These are phyloP conservation scores for Syngnathus typhle DNA, from an alignment of 2,113 vertebrate genomes.

Conservation along the genomic window DNA sequence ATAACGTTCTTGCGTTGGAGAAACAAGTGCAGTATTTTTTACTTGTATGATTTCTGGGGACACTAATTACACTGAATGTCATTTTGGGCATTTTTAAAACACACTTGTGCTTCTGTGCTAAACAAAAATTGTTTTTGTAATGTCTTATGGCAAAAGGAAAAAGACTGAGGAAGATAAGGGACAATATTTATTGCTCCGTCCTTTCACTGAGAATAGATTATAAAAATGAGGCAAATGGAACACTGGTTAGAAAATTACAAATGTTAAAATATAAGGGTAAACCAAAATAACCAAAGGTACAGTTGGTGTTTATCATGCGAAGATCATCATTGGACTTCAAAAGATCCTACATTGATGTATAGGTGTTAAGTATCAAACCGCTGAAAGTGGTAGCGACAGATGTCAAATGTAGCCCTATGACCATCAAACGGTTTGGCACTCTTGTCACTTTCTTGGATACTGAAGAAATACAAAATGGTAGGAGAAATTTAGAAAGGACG, in stretches of 20 bases:
- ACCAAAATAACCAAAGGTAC: background rate
- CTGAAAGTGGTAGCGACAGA: constrained; percentile 37
- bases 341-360: background rate
- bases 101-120: background rate
- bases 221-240: background rate
- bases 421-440: constrained; percentile 6
- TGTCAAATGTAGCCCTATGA: constrained; percentile 13
- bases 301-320: background rate
- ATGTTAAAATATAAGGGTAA: background rate
- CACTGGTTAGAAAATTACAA: background rate
- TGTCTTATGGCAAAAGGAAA: background rate
- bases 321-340: constrained; percentile 6
- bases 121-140: background rate
- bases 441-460: constrained; percentile 22
- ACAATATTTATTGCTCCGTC: background rate
- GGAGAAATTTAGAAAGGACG: constrained; percentile 21
- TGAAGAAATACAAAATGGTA: too few species aligned
- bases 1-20: background rate
- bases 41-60: background rate
- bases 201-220: background rate
- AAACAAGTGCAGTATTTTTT: too few species aligned
- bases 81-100: background rate
- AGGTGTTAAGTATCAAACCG: constrained; percentile 5
- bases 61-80: background rate
- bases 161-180: background rate